phyloP scores from a whole-genome alignment of 1,140 invertebrate species.

The Diorhabda carinulata region DNA sequence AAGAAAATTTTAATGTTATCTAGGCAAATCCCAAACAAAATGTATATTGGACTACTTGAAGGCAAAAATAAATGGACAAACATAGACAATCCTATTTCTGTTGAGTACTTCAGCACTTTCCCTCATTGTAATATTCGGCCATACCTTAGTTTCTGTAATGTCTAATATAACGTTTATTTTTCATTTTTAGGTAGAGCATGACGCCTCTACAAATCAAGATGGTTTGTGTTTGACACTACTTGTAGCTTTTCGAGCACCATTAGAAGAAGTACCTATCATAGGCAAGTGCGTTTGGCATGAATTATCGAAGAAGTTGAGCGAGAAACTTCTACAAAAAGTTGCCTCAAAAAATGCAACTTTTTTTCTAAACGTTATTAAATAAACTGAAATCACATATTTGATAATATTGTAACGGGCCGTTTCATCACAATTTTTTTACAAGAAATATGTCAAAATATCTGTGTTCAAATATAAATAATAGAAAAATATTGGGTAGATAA shows the following conservation, averaged over 20 bases:
- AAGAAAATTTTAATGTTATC: too few relatives aligned
- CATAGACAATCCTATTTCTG: too few relatives aligned
- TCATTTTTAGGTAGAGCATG: constrained; percentile 52
- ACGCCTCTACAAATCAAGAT: constrained; percentile 56
- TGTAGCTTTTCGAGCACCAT: constrained; percentile 77
- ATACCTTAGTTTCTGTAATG: neutral
- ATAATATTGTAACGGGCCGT: too few relatives aligned
- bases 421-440: too few relatives aligned
- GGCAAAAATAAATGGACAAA: too few relatives aligned
- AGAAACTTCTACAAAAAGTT: constrained; percentile 62
- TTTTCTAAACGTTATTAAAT: constrained; percentile 76
- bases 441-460: too few relatives aligned
- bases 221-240: constrained; percentile 80
- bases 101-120: too few relatives aligned
- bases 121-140: neutral
- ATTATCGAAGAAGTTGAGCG: constrained; percentile 64
- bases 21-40: too few relatives aligned
- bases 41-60: too few relatives aligned
- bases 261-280: constrained; percentile 80
- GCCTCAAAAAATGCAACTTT: constrained; percentile 72
- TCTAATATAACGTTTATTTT: neutral
- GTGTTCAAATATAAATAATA: too few relatives aligned
- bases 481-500: too few relatives aligned
- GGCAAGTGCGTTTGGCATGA: constrained; percentile 88
- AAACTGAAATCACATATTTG: constrained; percentile 31